Evolutionary conservation across 2,797 vertebrate genomes (phyloP).

Genomic region (Enteromius thamalakanensis): DNA sequence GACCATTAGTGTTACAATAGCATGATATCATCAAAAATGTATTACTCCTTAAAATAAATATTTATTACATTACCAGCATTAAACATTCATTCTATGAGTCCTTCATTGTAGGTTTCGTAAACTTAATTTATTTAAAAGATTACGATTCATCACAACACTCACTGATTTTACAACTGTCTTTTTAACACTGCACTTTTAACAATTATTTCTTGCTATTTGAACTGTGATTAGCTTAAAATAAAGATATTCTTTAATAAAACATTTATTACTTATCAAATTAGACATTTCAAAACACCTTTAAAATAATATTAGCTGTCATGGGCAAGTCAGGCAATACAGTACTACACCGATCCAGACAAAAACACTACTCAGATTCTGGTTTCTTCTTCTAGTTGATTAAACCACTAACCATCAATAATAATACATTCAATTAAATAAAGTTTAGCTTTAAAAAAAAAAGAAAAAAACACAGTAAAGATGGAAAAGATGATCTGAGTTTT

Average conservation of each 20-base stretch:
- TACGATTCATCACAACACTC: neutral
- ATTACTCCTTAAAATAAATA: neutral
- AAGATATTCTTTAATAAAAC: neutral
- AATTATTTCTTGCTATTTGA: neutral
- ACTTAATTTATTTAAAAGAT: neutral
- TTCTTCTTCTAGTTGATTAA: neutral
- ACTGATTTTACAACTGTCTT: too few species aligned
- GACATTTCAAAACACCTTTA: neutral
- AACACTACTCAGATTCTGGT: neutral
- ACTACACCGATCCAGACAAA: neutral
- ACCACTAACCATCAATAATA: neutral
- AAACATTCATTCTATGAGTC: neutral
- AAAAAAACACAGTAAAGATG: neutral
- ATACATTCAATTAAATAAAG: neutral
- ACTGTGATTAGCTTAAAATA: neutral
- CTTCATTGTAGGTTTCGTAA: neutral
- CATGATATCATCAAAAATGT: neutral
- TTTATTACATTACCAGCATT: neutral
- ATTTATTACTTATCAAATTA: neutral
- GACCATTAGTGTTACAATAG: neutral
- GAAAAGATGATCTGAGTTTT: constrained; percentile 1
- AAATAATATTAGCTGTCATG: neutral
- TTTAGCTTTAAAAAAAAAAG: neutral
- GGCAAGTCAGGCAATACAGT: neutral
- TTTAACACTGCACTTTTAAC: neutral